Conservation (phyloP, 2,113 vertebrate genomes). For the Symphodus melops region DNA sequence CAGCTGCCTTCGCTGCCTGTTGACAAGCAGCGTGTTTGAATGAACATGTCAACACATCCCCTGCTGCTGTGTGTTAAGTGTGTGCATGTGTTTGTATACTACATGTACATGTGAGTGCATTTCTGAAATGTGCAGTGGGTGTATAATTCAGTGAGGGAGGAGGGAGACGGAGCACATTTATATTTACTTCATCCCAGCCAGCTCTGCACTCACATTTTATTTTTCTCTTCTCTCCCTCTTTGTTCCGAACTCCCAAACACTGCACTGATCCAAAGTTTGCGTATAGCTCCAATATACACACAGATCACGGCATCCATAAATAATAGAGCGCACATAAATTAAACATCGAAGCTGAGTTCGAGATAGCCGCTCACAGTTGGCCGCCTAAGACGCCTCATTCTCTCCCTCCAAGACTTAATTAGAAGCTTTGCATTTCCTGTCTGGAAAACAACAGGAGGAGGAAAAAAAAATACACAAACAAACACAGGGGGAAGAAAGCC, state of each 20-base stretch:
- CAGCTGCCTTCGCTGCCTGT: too few relatives aligned
- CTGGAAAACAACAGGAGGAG: constrained; percentile 44
- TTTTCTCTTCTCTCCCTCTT: constrained; percentile 22
- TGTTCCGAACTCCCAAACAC: constrained; percentile 40
- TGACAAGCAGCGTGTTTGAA: not conserved
- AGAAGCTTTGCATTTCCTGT: constrained; percentile 61
- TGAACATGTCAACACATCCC: constrained; percentile 13
- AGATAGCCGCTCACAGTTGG: constrained; percentile 65
- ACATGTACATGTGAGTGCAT: not conserved
- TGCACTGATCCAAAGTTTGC: constrained; percentile 37
- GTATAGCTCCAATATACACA: constrained; percentile 42
- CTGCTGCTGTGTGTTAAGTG: not conserved
- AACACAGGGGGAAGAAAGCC: constrained; percentile 47
- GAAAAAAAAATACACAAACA: constrained; percentile 42
- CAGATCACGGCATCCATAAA: constrained; percentile 74
- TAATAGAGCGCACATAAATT: constrained; percentile 78
- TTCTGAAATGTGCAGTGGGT: constrained; percentile 18
- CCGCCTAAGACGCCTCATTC: constrained; percentile 39
- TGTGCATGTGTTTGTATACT: constrained; percentile 5
- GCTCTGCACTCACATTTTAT: constrained; percentile 19
- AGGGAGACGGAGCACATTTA: constrained; percentile 13
- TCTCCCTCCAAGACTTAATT: constrained; percentile 72
- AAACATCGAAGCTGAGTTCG: constrained; percentile 74
- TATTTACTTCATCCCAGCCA: constrained; percentile 6
- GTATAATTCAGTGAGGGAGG: constrained; percentile 28